Conservation (phyloP, 2,797 vertebrate species). For the Garrulus glandarius region DNA sequence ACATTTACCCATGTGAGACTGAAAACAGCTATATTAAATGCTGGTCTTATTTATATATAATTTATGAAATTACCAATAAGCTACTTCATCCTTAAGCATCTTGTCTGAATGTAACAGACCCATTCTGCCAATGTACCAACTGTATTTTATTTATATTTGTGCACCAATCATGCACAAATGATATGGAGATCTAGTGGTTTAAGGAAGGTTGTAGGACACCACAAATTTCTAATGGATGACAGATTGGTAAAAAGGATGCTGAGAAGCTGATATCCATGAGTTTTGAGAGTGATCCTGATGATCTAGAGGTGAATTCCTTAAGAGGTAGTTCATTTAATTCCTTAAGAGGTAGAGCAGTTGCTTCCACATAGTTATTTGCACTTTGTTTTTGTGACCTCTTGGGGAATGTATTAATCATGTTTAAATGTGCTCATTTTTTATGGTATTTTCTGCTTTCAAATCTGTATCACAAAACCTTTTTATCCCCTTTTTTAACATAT, state of each 20-base stretch:
- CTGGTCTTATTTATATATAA: neutral
- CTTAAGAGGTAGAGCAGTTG: neutral
- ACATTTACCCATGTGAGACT: neutral
- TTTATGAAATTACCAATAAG: neutral
- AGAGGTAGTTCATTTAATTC: neutral
- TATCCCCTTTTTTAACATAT: fast-evolving
- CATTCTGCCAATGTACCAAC: neutral
- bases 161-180: neutral
- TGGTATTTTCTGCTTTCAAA: neutral
- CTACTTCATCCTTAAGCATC: neutral
- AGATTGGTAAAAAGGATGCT: neutral
- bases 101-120: neutral
- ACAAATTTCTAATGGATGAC: neutral
- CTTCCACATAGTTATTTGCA: neutral
- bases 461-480: neutral
- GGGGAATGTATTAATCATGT: neutral
- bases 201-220: neutral
- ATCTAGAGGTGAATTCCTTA: neutral
- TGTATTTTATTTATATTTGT: neutral
- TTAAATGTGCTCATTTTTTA: neutral
- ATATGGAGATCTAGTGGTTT: neutral
- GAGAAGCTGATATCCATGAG: neutral
- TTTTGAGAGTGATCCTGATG: neutral
- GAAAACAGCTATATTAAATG: neutral
- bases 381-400: neutral